These are phyloP conservation scores for Drosophila pseudotakahashii DNA, from an alignment of 2,888 invertebrate species.

Conservation along the genomic window DNA sequence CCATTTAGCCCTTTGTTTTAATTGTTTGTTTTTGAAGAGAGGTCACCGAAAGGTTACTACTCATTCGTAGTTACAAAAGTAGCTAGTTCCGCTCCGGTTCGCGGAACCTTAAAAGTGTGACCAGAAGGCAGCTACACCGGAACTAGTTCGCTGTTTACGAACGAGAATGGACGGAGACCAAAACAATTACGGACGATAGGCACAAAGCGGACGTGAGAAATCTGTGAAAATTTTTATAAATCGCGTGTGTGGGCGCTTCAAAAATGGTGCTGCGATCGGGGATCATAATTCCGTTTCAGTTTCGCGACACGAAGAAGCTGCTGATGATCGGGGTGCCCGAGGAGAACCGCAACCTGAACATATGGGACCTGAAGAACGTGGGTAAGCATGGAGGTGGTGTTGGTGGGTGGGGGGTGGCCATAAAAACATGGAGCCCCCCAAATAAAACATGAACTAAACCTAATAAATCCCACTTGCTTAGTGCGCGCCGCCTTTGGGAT, in stretches of 20 bases:
- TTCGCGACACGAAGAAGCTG: constrained; percentile 81
- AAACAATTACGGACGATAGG: constrained; percentile 76
- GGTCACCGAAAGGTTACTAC: neutral
- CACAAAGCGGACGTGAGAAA: constrained; percentile 72
- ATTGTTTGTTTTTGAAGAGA: too few relatives aligned
- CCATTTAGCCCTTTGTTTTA: too few relatives aligned
- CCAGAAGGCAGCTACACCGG: neutral
- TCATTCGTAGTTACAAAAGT: neutral
- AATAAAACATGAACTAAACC: neutral
- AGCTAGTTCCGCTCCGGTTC: too few relatives aligned
- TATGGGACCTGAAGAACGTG: constrained; percentile 82
- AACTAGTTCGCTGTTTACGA: constrained; percentile 66
- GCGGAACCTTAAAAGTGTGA: neutral
- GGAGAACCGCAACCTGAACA: constrained; percentile 76
- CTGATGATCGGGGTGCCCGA: constrained; percentile 79
- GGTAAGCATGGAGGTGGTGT: constrained; percentile 63
- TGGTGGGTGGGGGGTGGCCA: neutral
- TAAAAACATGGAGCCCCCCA: neutral
- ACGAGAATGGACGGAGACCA: constrained; percentile 73
- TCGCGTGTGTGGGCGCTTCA: constrained; percentile 66
- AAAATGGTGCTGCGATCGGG: constrained; percentile 82
- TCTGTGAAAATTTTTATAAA: constrained; percentile 77
- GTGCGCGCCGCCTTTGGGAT: constrained; percentile 81
- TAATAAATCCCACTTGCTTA: constrained; percentile 32
- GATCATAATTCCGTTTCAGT: constrained; percentile 82